These are phyloP conservation scores for Labia minor DNA, from an alignment of 2,888 invertebrate genomes.

Conservation along the genomic window DNA sequence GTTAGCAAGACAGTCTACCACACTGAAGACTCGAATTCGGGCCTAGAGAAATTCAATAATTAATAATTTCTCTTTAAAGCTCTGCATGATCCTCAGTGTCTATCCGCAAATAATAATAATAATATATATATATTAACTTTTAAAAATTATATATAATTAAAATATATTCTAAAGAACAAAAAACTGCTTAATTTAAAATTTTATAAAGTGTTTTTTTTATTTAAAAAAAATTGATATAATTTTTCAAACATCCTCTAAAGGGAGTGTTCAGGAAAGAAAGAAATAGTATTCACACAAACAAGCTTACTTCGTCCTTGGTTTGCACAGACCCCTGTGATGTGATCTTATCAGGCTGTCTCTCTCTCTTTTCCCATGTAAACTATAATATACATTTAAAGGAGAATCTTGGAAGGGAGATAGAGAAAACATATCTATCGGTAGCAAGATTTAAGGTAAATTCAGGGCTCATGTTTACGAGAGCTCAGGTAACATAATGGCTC, in stretches of 20 bases:
- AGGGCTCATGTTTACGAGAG: neutral
- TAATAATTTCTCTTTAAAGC: too few relatives aligned
- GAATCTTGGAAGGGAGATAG: neutral
- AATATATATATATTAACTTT: too few relatives aligned
- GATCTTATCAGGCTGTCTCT: neutral
- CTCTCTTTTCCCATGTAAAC: neutral
- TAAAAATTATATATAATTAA: too few relatives aligned
- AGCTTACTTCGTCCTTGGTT: neutral
- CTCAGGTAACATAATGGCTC: conserved; percentile 5
- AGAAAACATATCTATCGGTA: neutral
- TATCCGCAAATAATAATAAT: too few relatives aligned
- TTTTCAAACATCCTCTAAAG: neutral
- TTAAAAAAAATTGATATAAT: too few relatives aligned
- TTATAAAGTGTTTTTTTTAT: too few relatives aligned
- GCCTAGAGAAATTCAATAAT: too few relatives aligned
- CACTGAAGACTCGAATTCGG: too few relatives aligned
- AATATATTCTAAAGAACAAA: too few relatives aligned
- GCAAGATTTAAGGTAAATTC: neutral
- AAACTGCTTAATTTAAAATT: too few relatives aligned
- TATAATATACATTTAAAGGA: neutral
- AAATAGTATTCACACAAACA: neutral
- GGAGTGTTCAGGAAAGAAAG: conserved; percentile 1
- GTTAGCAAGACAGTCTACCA: too few relatives aligned
- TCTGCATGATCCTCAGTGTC: too few relatives aligned
- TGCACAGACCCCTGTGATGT: neutral